A percentile compares a stretch with the other conserved stretches of the same genome.
phyloP scores from a whole-genome alignment of 1,140 invertebrate genomes.

The Lordiphosa mommai region DNA sequence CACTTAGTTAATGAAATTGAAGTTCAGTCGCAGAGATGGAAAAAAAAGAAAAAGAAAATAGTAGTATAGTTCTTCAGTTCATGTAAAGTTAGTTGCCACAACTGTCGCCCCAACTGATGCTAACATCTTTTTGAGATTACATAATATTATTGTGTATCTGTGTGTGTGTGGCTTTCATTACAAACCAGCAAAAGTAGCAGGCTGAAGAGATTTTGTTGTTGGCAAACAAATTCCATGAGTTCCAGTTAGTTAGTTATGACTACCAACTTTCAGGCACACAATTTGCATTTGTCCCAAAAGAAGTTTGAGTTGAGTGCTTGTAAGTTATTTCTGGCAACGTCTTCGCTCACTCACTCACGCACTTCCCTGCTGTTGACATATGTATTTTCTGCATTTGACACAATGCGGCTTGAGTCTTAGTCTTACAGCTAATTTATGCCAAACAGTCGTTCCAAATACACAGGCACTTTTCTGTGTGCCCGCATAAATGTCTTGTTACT shows the following conservation, averaged over 20 bases:
- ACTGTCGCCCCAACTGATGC: slow-evolving; percentile 20
- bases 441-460: slow-evolving; percentile 24
- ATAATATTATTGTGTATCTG: slow-evolving; percentile 31
- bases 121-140: slow-evolving; percentile 46
- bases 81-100: slow-evolving; percentile 50
- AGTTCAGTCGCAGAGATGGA: slow-evolving; percentile 20
- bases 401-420: slow-evolving; percentile 20
- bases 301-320: slow-evolving; percentile 43
- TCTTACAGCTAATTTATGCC: slow-evolving; percentile 61
- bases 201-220: slow-evolving; percentile 42
- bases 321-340: slow-evolving; percentile 55
- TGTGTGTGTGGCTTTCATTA: slow-evolving; percentile 41
- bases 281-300: slow-evolving; percentile 52
- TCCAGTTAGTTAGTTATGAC: slow-evolving; percentile 62
- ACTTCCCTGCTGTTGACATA: slow-evolving; percentile 26
- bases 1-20: slow-evolving; percentile 78
- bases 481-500: slow-evolving; percentile 68
- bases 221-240: slow-evolving; percentile 59
- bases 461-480: slow-evolving; percentile 50
- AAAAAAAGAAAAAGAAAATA: background rate
- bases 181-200: slow-evolving; percentile 27
- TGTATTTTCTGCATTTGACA: slow-evolving; percentile 48
- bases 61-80: slow-evolving; percentile 20
- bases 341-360: background rate
- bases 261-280: slow-evolving; percentile 50